Conservation (phyloP, 2,888 invertebrate species). For the Ariolimax columbianus region DNA sequence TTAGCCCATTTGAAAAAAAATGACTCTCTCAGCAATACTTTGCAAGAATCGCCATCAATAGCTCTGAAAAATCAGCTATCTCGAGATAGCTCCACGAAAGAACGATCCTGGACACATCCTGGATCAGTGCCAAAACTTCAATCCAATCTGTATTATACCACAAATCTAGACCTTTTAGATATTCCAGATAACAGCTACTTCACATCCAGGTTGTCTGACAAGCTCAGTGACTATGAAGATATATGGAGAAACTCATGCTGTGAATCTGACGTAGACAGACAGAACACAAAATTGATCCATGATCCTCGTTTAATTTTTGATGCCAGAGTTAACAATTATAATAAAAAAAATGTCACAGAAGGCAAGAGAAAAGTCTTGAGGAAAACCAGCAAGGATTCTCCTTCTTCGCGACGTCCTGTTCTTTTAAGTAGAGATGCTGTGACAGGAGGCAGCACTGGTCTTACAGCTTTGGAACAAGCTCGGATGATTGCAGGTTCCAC, state of each 20-base stretch:
- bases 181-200: constrained; percentile 82
- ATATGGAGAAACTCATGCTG: constrained; percentile 84
- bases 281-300: constrained; percentile 24
- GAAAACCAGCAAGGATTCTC: constrained; percentile 40
- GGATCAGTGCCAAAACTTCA: constrained; percentile 54
- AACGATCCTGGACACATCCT: constrained; percentile 34
- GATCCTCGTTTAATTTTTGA: constrained; percentile 45
- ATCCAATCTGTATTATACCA: constrained; percentile 63
- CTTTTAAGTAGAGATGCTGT: constrained; percentile 35
- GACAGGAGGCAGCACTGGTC: constrained; percentile 40
- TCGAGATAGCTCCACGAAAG: neutral
- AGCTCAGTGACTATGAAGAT: constrained; percentile 96
- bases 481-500: constrained; percentile 47
- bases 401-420: neutral
- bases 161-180: constrained; percentile 62
- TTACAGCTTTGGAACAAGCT: constrained; percentile 47
- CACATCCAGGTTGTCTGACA: constrained; percentile 91
- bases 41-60: neutral
- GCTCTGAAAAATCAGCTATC: neutral
- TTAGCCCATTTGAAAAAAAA: neutral
- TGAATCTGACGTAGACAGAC: constrained; percentile 51
- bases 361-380: constrained; percentile 44
- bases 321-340: constrained; percentile 31
- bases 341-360: constrained; percentile 21
- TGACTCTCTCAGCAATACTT: neutral